Evolutionary conservation across 2,797 vertebrate genomes (phyloP).

Genomic region (Carduelis carduelis): DNA sequence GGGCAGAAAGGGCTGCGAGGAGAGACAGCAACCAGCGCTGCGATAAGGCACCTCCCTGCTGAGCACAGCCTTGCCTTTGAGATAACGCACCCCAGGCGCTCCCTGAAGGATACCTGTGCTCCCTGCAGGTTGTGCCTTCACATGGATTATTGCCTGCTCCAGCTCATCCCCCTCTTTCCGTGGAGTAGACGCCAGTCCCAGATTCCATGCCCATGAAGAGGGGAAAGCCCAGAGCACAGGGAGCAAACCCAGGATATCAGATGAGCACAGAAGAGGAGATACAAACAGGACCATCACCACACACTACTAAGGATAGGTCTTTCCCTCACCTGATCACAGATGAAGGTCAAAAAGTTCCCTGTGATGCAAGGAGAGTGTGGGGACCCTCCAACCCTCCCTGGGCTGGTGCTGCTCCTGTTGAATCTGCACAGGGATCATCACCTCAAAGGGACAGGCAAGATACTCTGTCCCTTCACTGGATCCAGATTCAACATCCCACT

Average conservation of each 20-base stretch:
- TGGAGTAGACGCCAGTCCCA: not conserved
- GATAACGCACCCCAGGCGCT: conserved; percentile 60
- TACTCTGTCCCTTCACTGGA: not conserved
- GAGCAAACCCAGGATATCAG: not conserved
- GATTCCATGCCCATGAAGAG: not conserved
- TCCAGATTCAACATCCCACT: not conserved
- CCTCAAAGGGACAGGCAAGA: not conserved
- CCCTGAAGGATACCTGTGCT: not conserved
- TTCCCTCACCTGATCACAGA: not conserved
- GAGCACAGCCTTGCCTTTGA: conserved; percentile 72
- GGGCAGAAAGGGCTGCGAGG: conserved; percentile 42
- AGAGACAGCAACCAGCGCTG: conserved; percentile 70
- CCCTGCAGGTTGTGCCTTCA: not conserved
- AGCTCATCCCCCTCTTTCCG: not conserved
- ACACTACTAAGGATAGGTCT: not conserved
- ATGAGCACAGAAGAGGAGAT: fast-evolving
- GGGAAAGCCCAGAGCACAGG: not conserved
- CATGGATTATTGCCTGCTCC: not conserved
- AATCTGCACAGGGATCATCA: not conserved
- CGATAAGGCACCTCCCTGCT: conserved; percentile 73
- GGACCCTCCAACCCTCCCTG: not conserved
- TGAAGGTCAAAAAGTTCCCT: not conserved
- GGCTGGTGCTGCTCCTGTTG: not conserved
- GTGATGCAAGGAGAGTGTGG: too few relatives aligned
- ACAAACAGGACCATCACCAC: not conserved